Evolutionary conservation across 2,888 invertebrate genomes (phyloP), one percentile per base, ranked within the genome.

Genomic region (Epinotia nisella): DNA sequence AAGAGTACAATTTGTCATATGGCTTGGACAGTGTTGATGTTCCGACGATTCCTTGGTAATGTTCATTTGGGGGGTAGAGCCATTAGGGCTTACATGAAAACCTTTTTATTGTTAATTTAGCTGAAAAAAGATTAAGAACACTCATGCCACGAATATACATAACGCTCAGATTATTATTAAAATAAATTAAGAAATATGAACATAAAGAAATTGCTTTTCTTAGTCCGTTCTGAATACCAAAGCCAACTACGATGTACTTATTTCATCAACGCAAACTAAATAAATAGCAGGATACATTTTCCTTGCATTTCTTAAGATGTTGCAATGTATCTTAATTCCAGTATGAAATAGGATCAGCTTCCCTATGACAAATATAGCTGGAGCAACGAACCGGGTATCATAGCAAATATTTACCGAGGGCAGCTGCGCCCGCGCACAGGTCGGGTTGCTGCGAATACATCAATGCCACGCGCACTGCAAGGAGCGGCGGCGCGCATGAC

Each of bases 1-100:
- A 84, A 87, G 83, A 81, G 82, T 83, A 91, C 88, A 89, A 92
- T 92, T 92, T 91, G 90, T 93, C 92, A 91, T 91, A 83, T 80
- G 78, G 80, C 79, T 83, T 81, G 86, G 90, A 86, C 87, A 85
- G 85, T 84, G 92, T 85, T 90, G 91, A 91, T 90, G 84, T 83
- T 81, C 79, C 87, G 91, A 84, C 87, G 91, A 84, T 86, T 87
- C 81, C 83, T 82, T 88, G 91, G 89, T 90, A 91, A 92, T 91
- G 87, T 82, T 82, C 86, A 82, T 87, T 90, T 87, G 82, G 84
- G 81, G 82, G 83, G 81, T 80, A 80, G 77, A 82, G 76, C 80
- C 79, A 76, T 80, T 80, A 80, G 76, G 78, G 77, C 80, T 83
- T 84, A 80, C 81, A 76, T 74, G 79, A 85, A 85, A 87, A 85